These are phyloP conservation scores for Apeltes quadracus DNA, from an alignment of 2,113 vertebrate genomes.

Conservation along the genomic window DNA sequence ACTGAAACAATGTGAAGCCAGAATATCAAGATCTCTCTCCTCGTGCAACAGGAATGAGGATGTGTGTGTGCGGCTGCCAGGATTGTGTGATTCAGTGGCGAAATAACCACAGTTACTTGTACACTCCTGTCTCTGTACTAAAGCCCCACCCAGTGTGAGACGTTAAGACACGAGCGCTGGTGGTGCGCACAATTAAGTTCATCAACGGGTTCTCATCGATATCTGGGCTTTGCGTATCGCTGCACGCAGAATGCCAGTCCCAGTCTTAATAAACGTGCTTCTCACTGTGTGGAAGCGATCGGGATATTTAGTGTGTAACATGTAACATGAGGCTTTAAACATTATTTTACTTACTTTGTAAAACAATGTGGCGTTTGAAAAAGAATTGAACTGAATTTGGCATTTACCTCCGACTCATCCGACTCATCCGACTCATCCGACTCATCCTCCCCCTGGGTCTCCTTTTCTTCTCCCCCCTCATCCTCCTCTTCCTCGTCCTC, in stretches of 20 bases:
- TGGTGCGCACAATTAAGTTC: too few species aligned
- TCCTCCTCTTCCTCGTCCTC: conserved; percentile 13
- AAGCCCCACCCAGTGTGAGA: conserved; percentile 21
- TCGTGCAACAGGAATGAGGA: conserved; percentile 24
- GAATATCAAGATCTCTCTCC: conserved; percentile 49
- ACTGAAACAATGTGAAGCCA: conserved; percentile 43
- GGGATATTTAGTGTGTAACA: too few species aligned
- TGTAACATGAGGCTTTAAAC: too few species aligned
- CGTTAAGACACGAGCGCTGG: background rate
- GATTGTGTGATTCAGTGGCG: conserved; percentile 28
- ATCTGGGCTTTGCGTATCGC: too few species aligned
- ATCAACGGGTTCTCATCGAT: too few species aligned
- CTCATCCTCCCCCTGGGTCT: too few species aligned
- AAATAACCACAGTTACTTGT: conserved; percentile 24
- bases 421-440: conserved; percentile 1
- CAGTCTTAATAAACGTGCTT: too few species aligned
- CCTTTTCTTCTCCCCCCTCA: too few species aligned
- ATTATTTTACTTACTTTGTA: too few species aligned
- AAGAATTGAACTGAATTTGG: background rate
- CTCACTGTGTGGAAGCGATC: too few species aligned
- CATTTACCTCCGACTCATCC: conserved; percentile 57
- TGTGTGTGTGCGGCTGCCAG: conserved; percentile 21
- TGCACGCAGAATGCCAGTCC: too few species aligned
- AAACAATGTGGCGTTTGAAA: background rate
- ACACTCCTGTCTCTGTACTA: conserved; percentile 23